A percentile compares a stretch with the other conserved stretches of the same genome.
Conservation (phyloP, 2,113 vertebrate genomes). For the Pseudolaguvia tuberculata region DNA sequence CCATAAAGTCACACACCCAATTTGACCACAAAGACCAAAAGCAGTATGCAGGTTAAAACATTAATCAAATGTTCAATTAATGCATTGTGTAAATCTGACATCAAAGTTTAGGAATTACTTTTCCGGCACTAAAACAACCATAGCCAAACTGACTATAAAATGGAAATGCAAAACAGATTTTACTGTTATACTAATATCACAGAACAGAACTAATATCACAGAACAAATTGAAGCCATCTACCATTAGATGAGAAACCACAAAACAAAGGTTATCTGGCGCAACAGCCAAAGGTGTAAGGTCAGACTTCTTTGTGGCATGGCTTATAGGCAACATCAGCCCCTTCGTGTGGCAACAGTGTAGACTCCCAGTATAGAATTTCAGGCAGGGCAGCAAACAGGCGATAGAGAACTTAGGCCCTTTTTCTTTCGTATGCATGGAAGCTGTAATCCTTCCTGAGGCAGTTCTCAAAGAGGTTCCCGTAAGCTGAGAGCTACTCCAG, state of each 20-base stretch:
- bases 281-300: slow-evolving; percentile 52
- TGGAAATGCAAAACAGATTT: slow-evolving; percentile 2
- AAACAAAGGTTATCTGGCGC: background rate
- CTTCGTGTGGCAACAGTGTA: slow-evolving; percentile 57
- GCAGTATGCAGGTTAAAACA: slow-evolving; percentile 58
- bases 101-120: slow-evolving; percentile 58
- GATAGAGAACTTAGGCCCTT: slow-evolving; percentile 36
- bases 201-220: slow-evolving; percentile 4
- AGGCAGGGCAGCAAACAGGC: slow-evolving; percentile 39
- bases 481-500: slow-evolving; percentile 48
- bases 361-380: slow-evolving; percentile 62
- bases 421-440: slow-evolving; percentile 42
- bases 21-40: slow-evolving; percentile 68
- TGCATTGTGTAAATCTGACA: slow-evolving; percentile 37
- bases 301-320: slow-evolving; percentile 67
- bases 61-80: slow-evolving; percentile 53
- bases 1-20: slow-evolving; percentile 62
- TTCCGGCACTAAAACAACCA: slow-evolving; percentile 58
- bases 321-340: slow-evolving; percentile 61
- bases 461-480: slow-evolving; percentile 60
- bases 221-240: background rate
- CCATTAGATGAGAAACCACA: slow-evolving; percentile 1
- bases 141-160: background rate
- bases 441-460: slow-evolving; percentile 56
- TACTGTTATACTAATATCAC: slow-evolving; percentile 8